phyloP scores from a whole-genome alignment of 2,797 vertebrate species.

The Pseudotriccus pelzelni region DNA sequence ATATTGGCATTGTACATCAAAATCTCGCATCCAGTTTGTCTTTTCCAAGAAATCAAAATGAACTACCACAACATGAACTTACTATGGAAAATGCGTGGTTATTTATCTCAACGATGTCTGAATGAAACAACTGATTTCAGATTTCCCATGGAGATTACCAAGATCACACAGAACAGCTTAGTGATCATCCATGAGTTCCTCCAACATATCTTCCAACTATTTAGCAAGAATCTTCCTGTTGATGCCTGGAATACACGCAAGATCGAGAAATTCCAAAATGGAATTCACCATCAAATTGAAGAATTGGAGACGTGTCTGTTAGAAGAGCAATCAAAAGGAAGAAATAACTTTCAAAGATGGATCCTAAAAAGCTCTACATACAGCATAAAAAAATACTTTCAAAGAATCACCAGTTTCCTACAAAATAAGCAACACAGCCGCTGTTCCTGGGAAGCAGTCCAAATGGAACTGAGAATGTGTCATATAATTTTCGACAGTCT shows the following conservation, averaged over 20 bases:
- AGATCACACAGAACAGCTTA: background rate
- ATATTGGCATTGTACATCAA: background rate
- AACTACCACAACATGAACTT: conserved; percentile 14
- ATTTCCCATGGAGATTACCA: conserved; percentile 41
- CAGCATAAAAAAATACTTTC: conserved; percentile 63
- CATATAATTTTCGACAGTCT: conserved; percentile 29
- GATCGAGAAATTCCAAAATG: conserved; percentile 13
- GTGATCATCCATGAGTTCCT: conserved; percentile 20
- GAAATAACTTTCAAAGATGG: background rate
- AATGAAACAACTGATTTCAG: conserved; percentile 16
- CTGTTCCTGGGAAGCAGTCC: conserved; percentile 64
- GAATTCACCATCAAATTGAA: conserved; percentile 37
- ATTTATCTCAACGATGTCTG: conserved; percentile 51
- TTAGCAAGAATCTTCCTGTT: background rate
- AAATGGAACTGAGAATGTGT: conserved; percentile 55
- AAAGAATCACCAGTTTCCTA: conserved; percentile 61
- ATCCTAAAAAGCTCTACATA: background rate
- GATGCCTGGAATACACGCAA: background rate
- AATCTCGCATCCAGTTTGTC: background rate
- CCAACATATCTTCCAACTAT: conserved; percentile 45
- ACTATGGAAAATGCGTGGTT: background rate
- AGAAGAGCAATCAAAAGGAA: background rate
- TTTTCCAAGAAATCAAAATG: conserved; percentile 1
- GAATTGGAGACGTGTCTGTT: conserved; percentile 35
- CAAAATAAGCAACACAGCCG: conserved; percentile 49